Base-by-base conservation (phyloP, 2,797 vertebrate genomes). In the Gallinago stenura region DNA sequence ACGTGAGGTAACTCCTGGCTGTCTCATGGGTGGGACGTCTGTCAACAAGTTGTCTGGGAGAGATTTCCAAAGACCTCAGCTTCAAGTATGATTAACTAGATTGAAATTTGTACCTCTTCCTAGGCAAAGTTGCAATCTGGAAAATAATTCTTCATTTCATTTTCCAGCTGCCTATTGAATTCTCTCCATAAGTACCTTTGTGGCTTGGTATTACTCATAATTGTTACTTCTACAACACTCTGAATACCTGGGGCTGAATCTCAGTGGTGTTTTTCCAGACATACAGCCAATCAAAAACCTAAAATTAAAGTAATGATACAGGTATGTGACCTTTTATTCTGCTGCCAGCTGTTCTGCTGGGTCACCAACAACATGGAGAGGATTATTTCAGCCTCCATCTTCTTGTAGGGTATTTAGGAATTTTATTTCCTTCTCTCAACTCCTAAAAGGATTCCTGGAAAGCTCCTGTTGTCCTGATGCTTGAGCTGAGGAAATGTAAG, bases 401-500 rank as follows among this genome's bases (percentile, higher is more conserved):
- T 30, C 54, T 58, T n/a, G 56, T 16, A 58, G 8, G 11, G 33
- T 12, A 15, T 39, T 56, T 71, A 54, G 69, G 41, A 68, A 33
- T 30, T 45, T 2, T 0, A 13, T 82, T 84, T 39, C 25, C 26
- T 72, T 31, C 51, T 31, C 51, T 65, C 60, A 68, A 8, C 6
- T 53, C 43, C 31, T 45, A 10, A 33, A 45, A 58, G 17, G 24
- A 30, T 58, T 26, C 15, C 15, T 50, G 26, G 54, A 33, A 72
- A 83, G 8, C 10, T 69, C 15, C 17, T 31, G 18, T 21, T 48
- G 31, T 53, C 12, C n/a, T 51, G 8, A 22, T 12, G 28, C 15
- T 5, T 2, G 33, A 37, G 1, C 10, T 3, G 17, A n/a, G n/a
- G 1, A 12, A 62, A 33, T 0, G 8, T 1, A 12, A 82, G 24